Conservation (phyloP, 2,888 invertebrate species). For the Polylopha cassiicola region DNA sequence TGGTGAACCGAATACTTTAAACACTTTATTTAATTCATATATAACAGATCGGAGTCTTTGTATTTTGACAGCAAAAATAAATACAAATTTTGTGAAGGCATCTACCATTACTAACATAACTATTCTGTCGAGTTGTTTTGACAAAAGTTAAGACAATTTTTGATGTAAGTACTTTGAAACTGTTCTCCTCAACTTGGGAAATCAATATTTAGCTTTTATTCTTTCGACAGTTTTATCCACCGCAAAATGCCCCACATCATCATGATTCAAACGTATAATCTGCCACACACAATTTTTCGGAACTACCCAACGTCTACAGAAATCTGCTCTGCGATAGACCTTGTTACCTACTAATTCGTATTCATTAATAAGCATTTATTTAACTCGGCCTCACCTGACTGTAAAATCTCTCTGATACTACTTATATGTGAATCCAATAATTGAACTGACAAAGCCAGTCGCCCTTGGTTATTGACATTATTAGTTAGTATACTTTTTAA, state of each 20-base stretch:
- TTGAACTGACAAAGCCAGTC: conserved; percentile 12
- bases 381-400: conserved; percentile 11
- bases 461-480: conserved; percentile 1
- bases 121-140: conserved; percentile 18
- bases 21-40: conserved; percentile 27
- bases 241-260: conserved; percentile 14
- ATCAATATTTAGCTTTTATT: conserved; percentile 6
- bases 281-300: conserved; percentile 14
- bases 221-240: conserved; percentile 14
- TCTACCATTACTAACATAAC: conserved; percentile 31
- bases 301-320: conserved; percentile 14
- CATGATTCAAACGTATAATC: conserved; percentile 7
- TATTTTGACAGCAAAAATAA: conserved; percentile 29
- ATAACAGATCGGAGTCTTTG: conserved; percentile 23
- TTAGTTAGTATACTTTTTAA: neutral
- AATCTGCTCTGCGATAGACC: conserved; percentile 9
- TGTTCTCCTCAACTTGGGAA: conserved; percentile 6
- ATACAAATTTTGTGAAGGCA: conserved; percentile 36
- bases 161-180: conserved; percentile 6
- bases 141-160: conserved; percentile 7
- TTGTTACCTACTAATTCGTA: conserved; percentile 13
- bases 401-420: conserved; percentile 7
- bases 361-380: conserved; percentile 4
- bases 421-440: conserved; percentile 2
- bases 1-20: conserved; percentile 29